Evolutionary conservation across 2,888 invertebrate species (phyloP), one percentile per base, ranked within the genome.

Genomic region (Ennomos quercinarius): DNA sequence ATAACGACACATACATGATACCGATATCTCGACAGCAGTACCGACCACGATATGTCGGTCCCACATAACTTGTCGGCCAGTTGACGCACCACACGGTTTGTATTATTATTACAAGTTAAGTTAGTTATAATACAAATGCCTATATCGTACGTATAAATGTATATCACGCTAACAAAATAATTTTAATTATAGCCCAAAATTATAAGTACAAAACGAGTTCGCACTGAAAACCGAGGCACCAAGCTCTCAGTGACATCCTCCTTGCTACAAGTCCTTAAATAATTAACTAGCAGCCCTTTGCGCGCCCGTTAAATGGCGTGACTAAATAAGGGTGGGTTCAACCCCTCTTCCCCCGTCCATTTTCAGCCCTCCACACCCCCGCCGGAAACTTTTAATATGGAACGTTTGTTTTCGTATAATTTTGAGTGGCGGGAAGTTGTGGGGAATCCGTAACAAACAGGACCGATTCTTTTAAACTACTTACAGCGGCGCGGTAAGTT

Each of bases 241-340:
- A 65, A 66, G 67, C 69, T 67, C 63, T 73, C 72, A 69, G 78
- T 75, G 80, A 77, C 81, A 78, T 78, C 81, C 78, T 79, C 70
- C 72, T 72, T 58, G 58, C 51, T 61, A 61, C 48, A 57, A 60
- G 53, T 52, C 57, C 71, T 73, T 84, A 70, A 83, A 89, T 87
- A 83, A 88, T 89, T 88, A 85, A 91, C 83, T 66, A 68, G 73
- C 71, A 87, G 84, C 89, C 91, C 89, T 91, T 89, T 87, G 84
- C 82, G 79, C 79, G 80, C 76, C 80, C 82, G 87, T 81, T 86
- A 89, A 91, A 91, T 89, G 88, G 87, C 85, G 84, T 88, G 89
- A 85, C 88, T 88, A 89, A 91, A 89, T 86, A 87, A 87, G 88
- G 87, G 82, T 78, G 83, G 77, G 73, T 66, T 53, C 38, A 44